Conservation (phyloP, 2,113 vertebrate genomes). For the Sprattus sprattus region DNA sequence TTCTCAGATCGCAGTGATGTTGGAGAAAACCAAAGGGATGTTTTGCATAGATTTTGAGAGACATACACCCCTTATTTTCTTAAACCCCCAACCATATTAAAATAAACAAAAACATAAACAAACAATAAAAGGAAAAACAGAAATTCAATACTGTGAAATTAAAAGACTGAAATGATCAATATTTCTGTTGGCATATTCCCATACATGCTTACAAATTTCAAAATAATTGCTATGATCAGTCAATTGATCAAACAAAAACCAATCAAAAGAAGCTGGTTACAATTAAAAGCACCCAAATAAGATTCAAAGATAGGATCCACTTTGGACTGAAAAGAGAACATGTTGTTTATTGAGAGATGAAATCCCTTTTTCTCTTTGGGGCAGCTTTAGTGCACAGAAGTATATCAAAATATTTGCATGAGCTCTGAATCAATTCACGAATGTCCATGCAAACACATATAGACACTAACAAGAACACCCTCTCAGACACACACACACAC, state of each 20-base stretch:
- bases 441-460: too few relatives aligned
- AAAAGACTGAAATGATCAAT: not conserved
- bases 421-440: not conserved
- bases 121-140: constrained; percentile 5
- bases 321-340: not conserved
- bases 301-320: constrained; percentile 9
- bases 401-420: constrained; percentile 1
- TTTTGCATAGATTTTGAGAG: constrained; percentile 73
- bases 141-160: constrained; percentile 6
- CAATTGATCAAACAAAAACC: not conserved
- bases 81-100: not conserved
- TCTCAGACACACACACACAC: not conserved
- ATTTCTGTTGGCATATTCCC: constrained; percentile 15
- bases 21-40: constrained; percentile 49
- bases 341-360: constrained; percentile 10
- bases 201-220: constrained; percentile 22
- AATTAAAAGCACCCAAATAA: constrained; percentile 10
- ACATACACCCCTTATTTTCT: constrained; percentile 14
- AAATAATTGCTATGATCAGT: constrained; percentile 9
- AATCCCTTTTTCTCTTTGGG: constrained; percentile 10
- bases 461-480: not conserved
- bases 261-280: not conserved
- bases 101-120: constrained; percentile 2
- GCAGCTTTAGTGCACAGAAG: constrained; percentile 10
- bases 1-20: constrained; percentile 50